A percentile compares a stretch with the other conserved stretches of the same genome.
Conservation (phyloP, 1,140 invertebrate genomes). For the Bombus affinis region DNA sequence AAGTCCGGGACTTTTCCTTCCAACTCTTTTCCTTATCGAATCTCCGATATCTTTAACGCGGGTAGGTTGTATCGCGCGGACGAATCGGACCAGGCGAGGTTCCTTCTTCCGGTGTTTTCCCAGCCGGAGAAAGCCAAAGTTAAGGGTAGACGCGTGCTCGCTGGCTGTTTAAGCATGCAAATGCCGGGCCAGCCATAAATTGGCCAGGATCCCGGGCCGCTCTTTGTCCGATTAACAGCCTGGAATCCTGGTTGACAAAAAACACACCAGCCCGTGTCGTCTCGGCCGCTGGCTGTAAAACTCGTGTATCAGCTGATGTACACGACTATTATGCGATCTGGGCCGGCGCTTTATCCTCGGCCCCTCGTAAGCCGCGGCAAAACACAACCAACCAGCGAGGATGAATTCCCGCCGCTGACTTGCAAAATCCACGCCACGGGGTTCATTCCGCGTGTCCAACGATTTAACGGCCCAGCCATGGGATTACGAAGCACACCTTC, state of each 20-base stretch:
- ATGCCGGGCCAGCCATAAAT: slow-evolving; percentile 12
- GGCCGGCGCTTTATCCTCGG: slow-evolving; percentile 7
- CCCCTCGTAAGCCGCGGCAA: not conserved
- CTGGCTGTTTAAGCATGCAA: slow-evolving; percentile 13
- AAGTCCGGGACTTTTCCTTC: not conserved
- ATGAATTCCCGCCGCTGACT: slow-evolving; percentile 11
- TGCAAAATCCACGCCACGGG: not conserved
- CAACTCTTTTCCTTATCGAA: not conserved
- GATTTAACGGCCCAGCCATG: too few relatives aligned
- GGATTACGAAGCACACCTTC: not conserved
- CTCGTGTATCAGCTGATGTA: slow-evolving; percentile 48
- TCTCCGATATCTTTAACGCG: not conserved
- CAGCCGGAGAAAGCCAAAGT: not conserved
- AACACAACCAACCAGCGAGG: not conserved
- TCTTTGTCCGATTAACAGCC: slow-evolving; percentile 25
- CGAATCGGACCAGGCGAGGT: not conserved
- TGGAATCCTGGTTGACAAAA: slow-evolving; percentile 13
- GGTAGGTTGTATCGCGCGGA: not conserved
- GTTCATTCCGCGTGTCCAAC: not conserved
- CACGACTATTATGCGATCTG: slow-evolving; percentile 37
- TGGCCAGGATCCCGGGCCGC: not conserved
- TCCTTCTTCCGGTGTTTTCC: not conserved
- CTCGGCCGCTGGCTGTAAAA: slow-evolving; percentile 25
- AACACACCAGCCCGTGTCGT: slow-evolving; percentile 6
- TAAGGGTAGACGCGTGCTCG: not conserved